Base-by-base conservation (phyloP, 35 echinoderm and acorn worm genomes). In the Apostichopus japonicus region DNA sequence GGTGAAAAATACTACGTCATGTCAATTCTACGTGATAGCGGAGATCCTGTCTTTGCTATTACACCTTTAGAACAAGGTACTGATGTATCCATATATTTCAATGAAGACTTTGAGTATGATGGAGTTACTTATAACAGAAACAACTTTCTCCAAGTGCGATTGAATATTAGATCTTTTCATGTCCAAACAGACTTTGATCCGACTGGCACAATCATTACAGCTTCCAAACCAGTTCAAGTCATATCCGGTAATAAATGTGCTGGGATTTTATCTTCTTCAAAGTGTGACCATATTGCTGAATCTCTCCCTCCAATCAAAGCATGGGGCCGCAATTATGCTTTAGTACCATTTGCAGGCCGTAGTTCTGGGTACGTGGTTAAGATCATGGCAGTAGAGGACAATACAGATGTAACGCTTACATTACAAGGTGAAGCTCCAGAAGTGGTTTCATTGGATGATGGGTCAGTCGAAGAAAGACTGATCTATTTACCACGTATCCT, bases 241-340 rank as follows among this genome's bases (percentile, higher is more conserved):
- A 22, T 89, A 44, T 89, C 86, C 1, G 86, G 86, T 14, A 72
- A 67, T 11, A 65, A 52, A 16, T 89, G 86, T 25, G 59, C 86
- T 15, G 67, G 86, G 6, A 89, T 89, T 25, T 22, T 33, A 3
- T 62, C 63, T 44, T 14, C 61, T 3, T 53, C 86, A 24, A 5
- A 33, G n/a, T 89, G 86, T 51, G 62, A 89, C 16, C 86, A 89
- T 24, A 44, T 89, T 0, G 44, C 67, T 10, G 86, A 89, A 15
- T 10, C 27, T 24, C 23, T 89, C 5, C 86, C 63, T 10, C 86
- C 86, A 15, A 63, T 89, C 8, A 52, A 27, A 5, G 1, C 24
- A 9, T 89, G 86, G 86, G 86, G 86, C 6, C 16, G n/a, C 5
- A 24, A 59, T 10, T 67, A 44, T n/a, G 67, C 86, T 0, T 11